Conservation (phyloP, 2,797 vertebrate genomes). For the Mico argentatus region DNA sequence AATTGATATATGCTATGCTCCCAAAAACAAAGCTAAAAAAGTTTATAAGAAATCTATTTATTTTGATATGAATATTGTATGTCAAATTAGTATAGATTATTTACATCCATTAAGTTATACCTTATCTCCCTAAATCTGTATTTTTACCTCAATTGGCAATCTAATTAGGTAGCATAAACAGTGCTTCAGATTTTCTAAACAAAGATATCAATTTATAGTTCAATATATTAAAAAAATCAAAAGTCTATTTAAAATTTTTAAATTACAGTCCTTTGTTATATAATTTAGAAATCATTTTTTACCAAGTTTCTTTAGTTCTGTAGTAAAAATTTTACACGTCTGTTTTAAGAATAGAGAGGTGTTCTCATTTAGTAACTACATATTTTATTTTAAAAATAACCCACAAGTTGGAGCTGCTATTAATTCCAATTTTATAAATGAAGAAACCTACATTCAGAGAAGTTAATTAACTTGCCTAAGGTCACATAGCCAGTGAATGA, state of each 20-base stretch:
- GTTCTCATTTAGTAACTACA: conserved; percentile 23
- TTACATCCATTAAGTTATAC: neutral
- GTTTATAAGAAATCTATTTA: neutral
- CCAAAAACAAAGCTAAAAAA: neutral
- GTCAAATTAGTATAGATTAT: neutral
- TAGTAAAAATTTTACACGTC: conserved; percentile 72
- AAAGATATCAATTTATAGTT: neutral
- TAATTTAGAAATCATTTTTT: conserved; percentile 62
- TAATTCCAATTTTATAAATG: conserved; percentile 17
- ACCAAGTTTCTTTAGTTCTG: conserved; percentile 67
- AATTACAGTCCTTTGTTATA: neutral
- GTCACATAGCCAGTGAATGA: neutral
- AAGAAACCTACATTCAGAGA: neutral
- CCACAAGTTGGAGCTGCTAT: neutral
- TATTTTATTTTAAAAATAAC: conserved; percentile 4
- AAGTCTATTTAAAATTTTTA: neutral
- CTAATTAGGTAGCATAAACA: neutral
- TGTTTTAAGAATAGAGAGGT: conserved; percentile 40
- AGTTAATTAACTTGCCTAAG: neutral
- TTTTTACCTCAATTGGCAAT: conserved; percentile 31
- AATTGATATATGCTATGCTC: neutral
- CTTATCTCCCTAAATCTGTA: neutral
- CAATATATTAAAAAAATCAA: neutral
- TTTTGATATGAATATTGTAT: neutral
- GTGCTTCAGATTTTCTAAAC: conserved; percentile 19